These are phyloP conservation scores for Acanthopagrus latus DNA, from an alignment of 2,797 vertebrate genomes.

Conservation along the genomic window DNA sequence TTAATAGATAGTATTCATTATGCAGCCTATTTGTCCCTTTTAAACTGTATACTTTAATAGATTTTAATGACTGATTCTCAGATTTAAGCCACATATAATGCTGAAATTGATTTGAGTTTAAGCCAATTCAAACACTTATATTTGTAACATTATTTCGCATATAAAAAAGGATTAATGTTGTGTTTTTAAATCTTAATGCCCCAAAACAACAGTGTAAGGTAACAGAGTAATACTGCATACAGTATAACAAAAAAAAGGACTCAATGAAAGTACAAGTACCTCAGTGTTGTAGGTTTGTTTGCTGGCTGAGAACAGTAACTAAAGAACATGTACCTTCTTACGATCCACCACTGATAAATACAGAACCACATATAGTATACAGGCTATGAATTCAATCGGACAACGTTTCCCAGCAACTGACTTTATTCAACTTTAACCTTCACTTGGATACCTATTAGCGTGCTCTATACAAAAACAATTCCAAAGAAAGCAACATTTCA, in stretches of 20 bases:
- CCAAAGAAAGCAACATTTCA: slow-evolving; percentile 51
- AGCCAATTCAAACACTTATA: neutral
- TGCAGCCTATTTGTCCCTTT: neutral
- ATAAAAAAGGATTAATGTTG: neutral
- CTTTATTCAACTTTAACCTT: slow-evolving; percentile 76
- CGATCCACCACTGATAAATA: neutral
- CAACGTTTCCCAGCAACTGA: slow-evolving; percentile 69
- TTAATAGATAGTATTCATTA: neutral
- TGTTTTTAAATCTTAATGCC: neutral
- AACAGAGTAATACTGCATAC: neutral
- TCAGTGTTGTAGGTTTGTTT: neutral
- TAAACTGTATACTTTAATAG: neutral
- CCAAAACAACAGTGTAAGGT: neutral
- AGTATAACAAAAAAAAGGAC: neutral
- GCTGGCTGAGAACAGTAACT: neutral
- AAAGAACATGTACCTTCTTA: slow-evolving; percentile 5
- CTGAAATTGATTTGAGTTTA: neutral
- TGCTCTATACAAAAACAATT: slow-evolving; percentile 75
- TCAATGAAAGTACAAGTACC: neutral
- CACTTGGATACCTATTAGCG: slow-evolving; percentile 70
- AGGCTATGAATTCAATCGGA: slow-evolving; percentile 60
- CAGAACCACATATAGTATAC: neutral
- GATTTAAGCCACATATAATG: neutral
- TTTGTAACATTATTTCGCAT: neutral
- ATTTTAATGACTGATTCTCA: neutral